Evolutionary conservation across 1,140 invertebrate genomes (phyloP), one percentile per base, ranked within the genome.

Genomic region (Chrysoperla carnea): DNA sequence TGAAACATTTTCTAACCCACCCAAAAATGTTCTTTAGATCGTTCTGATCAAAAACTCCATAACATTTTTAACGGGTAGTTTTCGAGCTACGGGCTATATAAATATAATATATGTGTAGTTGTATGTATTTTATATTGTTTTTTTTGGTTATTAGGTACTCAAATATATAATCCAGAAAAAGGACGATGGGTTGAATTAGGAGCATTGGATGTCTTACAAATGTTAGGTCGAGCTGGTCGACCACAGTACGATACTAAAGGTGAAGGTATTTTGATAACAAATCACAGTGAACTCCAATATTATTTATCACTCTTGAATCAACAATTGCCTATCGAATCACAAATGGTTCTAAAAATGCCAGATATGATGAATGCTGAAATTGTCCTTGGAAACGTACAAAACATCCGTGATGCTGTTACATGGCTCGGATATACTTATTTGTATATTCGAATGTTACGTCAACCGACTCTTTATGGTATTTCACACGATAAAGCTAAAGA

Each of bases 211-310:
- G 91, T 99, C 7, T 70, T 99, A 44, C 94, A 94, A 66, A 98
- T 98, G 94, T 67, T 98, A 53, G 94, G 96, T 48, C 68, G 96
- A 56, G 95, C 96, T 41, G 96, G 96, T 52, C 72, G 96, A 38
- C 95, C 95, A 6, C 95, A 99, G 63, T 99, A 98, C 64, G 95
- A 99, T 54, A 93, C 87, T 1, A 94, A 96, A 64, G 96, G 96
- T 47, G 91, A 97, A 67, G 96, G 95, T 56, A 98, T 99, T 50
- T 72, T 99, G 11, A 95, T 99, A 29, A 99, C 96, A 1, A 98
- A 98, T 62, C 94, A 99, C 62, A 92, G 87, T 50, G 95, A 99
- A 64, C 69, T 99, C 5, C 94, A 98, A 55, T 99, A 95, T 61
- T 99, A 99, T 64, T 68, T 99, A 8, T 98, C 93, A 1, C 68